Conservation (phyloP, 2,797 vertebrate species). For the Tamandua tetradactyla region DNA sequence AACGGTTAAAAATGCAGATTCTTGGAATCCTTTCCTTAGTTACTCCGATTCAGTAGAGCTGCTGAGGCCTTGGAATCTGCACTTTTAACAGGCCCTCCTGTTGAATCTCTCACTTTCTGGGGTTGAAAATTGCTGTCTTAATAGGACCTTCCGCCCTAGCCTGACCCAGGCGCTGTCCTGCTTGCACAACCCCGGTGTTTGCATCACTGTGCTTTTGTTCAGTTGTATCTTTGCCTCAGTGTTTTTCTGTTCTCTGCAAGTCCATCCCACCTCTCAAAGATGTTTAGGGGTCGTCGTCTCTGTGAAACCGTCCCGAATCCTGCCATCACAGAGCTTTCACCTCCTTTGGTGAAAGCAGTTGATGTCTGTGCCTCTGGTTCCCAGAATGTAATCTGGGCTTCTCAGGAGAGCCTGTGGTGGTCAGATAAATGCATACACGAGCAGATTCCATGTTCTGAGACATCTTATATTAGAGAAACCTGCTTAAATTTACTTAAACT, state of each 20-base stretch:
- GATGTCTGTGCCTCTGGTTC: background rate
- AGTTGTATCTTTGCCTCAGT: background rate
- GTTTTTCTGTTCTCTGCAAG: background rate
- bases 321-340: background rate
- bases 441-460: background rate
- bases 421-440: background rate
- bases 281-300: background rate
- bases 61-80: background rate
- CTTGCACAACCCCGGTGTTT: background rate
- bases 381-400: conserved; percentile 22
- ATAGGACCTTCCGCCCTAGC: background rate
- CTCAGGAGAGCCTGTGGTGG: background rate
- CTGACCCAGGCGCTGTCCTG: background rate
- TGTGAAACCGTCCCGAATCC: background rate
- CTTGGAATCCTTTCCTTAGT: background rate
- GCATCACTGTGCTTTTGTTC: background rate
- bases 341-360: background rate
- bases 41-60: background rate
- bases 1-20: background rate
- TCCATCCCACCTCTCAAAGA: background rate
- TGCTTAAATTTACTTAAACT: conserved; percentile 29
- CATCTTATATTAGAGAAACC: background rate
- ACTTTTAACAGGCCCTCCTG: background rate
- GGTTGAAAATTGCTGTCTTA: background rate
- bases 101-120: background rate